phyloP scores from a whole-genome alignment of 2,888 invertebrate genomes.

The Ormyrus nitidulus region DNA sequence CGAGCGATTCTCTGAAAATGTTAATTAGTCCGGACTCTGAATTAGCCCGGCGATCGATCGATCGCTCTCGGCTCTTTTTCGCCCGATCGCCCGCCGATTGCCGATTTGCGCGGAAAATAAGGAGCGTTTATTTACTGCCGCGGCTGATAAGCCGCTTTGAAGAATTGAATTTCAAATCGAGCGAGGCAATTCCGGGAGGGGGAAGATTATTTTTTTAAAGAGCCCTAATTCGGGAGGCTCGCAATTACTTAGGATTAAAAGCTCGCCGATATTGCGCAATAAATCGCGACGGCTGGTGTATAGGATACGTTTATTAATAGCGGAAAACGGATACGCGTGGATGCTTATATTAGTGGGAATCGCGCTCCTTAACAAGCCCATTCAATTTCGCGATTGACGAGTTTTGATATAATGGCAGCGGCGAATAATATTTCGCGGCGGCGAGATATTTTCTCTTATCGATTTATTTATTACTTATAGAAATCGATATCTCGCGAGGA shows the following conservation, averaged over 20 bases:
- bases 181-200: no score
- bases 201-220: no score
- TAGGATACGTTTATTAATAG: no score
- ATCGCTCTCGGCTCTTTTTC: not conserved
- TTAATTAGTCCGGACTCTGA: constrained; percentile 45
- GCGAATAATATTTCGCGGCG: constrained; percentile 18
- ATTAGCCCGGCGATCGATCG: constrained; percentile 36
- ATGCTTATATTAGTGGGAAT: not conserved
- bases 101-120: no score
- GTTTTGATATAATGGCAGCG: constrained; percentile 6
- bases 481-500: constrained; percentile 54
- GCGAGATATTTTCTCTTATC: constrained; percentile 14
- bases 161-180: no score
- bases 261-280: no score
- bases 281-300: no score
- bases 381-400: constrained; percentile 19
- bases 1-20: constrained; percentile 49
- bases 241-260: no score
- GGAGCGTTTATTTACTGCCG: no score
- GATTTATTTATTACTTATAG: constrained; percentile 53
- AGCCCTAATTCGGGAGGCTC: no score
- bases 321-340: no score
- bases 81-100: not conserved
- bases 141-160: no score
- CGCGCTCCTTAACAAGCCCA: constrained; percentile 26